Evolutionary conservation across 2,888 invertebrate species (phyloP), one percentile per base, ranked within the genome.

Genomic region (Imbricaverruca yamaguchii): DNA sequence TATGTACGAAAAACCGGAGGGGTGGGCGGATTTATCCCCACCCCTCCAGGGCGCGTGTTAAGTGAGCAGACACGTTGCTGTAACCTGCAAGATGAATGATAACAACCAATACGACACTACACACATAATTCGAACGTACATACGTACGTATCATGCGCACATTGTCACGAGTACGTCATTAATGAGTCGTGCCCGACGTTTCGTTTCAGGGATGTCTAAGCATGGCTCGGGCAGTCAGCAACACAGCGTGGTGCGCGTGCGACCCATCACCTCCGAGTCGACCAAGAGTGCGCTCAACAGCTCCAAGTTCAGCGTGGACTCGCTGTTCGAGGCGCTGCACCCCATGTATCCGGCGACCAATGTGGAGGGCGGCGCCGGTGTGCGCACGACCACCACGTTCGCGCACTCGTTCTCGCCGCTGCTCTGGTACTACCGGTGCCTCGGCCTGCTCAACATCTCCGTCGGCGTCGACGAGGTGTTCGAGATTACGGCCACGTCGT

Each of bases 301-400:
- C 69, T 74, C 69, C 69, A 74, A 74, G 25, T 74, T 74, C 69
- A 74, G 69, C 69, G 53, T 53, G 15, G 69, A 53, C 53, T 3
- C 15, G 15, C 69, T 74, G 39, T 74, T 74, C 69, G 69, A 53
- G 39, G 69, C 53, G 15, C 69, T 74, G 69, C 69, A 74, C 69
- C 69, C 69, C 12, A 74, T 74, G 69, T 74, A 74, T 53, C 69
- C 69, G 69, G n/a, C 69, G 39, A 74, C 69, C 15, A 74, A 74
- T 53, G n/a, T 74, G 69, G 69, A 74, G 69, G 18, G 18, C 18
- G 18, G 15, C n/a, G 3, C 7, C 69, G 39, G 69, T 18, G 2
- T 15, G 7, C 25, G 65, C n/a, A n/a, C 4, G 15, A 11, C 11
- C 18, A 18, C 7, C 69, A 74, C 69, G 15, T 74, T 74, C 69